phyloP scores from a whole-genome alignment of 2,888 invertebrate genomes.

The Drosophila recens region DNA sequence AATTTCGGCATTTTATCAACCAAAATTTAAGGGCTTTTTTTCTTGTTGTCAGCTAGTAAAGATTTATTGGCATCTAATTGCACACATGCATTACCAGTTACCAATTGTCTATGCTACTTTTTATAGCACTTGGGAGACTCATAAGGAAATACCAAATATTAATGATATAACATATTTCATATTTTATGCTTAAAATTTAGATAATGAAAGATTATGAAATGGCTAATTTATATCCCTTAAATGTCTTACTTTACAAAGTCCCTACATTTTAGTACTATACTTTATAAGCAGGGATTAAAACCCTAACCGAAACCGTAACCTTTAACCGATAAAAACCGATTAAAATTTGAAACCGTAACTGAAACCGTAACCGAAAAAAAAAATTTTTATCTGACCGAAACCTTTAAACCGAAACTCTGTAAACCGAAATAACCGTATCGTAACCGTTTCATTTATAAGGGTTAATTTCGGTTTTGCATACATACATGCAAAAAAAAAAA shows the following conservation, averaged over 20 bases:
- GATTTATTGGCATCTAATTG: conserved; percentile 72
- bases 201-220: not conserved
- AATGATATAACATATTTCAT: conserved; percentile 29
- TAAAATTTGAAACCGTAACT: too few species aligned
- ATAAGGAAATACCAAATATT: conserved; percentile 28
- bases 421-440: too few species aligned
- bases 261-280: not conserved
- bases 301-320: too few species aligned
- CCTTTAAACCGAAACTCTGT: too few species aligned
- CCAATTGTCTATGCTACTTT: conserved; percentile 23
- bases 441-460: too few species aligned
- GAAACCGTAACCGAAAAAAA: too few species aligned
- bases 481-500: too few species aligned
- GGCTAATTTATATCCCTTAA: not conserved
- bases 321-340: too few species aligned
- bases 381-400: too few species aligned
- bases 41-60: conserved; percentile 39
- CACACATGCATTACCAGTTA: conserved; percentile 32
- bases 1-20: conserved; percentile 80
- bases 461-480: too few species aligned
- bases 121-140: conserved; percentile 35
- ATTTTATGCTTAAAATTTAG: not conserved
- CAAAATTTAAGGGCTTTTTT: conserved; percentile 70
- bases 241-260: too few species aligned
- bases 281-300: too few species aligned